Percentiles rank a stretch among this genome's conserved stretches.
Evolutionary conservation across 2,113 vertebrate genomes (phyloP).

Genomic region (Dendrocopos noguchii): DNA sequence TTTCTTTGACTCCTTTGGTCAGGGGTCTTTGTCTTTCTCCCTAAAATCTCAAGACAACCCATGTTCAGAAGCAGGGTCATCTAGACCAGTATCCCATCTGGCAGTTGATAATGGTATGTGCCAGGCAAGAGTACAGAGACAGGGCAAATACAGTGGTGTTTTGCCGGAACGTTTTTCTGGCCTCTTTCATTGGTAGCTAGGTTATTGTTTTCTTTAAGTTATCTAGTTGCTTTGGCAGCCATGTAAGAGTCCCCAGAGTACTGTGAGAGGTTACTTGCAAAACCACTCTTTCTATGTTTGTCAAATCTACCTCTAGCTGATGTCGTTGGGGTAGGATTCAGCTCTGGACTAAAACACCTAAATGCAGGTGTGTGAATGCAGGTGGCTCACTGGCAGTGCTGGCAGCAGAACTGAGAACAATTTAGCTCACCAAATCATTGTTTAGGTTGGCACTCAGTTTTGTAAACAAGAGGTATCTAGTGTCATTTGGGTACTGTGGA

Average conservation of each 20-base stretch:
- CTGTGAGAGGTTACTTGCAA: background rate
- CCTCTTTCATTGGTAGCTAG: background rate
- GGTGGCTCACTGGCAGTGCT: accelerated
- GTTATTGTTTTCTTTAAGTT: background rate
- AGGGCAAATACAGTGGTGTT: background rate
- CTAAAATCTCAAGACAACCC: too few relatives aligned
- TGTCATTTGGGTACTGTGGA: background rate
- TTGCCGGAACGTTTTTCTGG: background rate
- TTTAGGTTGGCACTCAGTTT: background rate
- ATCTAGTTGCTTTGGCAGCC: background rate
- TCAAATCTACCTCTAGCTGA: background rate
- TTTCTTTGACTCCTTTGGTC: too few relatives aligned
- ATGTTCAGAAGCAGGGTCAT: background rate
- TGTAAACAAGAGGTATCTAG: background rate
- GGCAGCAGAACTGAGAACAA: background rate
- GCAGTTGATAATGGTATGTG: accelerated
- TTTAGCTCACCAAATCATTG: background rate
- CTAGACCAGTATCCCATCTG: background rate
- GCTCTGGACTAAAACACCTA: background rate
- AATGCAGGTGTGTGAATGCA: background rate
- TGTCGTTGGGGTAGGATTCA: background rate
- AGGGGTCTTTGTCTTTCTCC: too few relatives aligned
- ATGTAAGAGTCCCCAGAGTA: background rate
- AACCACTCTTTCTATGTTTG: background rate
- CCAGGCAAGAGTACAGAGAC: background rate